Base-by-base conservation (phyloP, 2,113 vertebrate genomes). In the Melanocharis versteri region DNA sequence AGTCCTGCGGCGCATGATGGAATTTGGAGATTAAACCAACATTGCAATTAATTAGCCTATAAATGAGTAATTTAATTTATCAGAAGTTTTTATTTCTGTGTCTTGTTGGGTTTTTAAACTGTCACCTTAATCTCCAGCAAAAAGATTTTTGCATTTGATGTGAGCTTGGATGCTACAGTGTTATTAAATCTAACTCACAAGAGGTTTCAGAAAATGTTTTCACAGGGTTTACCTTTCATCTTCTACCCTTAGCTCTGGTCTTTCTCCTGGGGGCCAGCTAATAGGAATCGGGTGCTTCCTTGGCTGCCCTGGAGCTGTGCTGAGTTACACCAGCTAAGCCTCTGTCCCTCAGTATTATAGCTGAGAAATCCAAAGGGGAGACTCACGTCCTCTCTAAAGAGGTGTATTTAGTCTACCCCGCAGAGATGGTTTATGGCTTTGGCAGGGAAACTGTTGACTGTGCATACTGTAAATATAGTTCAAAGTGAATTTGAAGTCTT, bases 11-110 rank as follows among this genome's bases (percentile, higher is more conserved):
- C 90, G 87, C 48, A 13, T 80, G 81, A 87, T 71, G 73, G 96
- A 96, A 97, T 96, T 90, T 78, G 24, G 65, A 97, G 94, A 98
- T 98, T 96, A 97, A 98, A 96, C 85, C 97, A 97, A 97, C 39
- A 89, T 42, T 58, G 53, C 30, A 73, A 89, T 97, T 96, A 95
- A 96, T 95, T 97, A 92, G 70, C 92, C 42, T 54, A 54, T 96
- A 95, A 76, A 26, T 8, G 6, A 70, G 51, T 86, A 13, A 62
- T 70, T 92, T 87, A 42, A 66, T 39, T 82, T 73, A 62, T 89
- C 39, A 15, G 10, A 54, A 85, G 44, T 77, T 90, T 92, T 61
- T 45, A 64, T 94, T 96, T 87, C 48, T 95, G 31, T 66, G 65
- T 61, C 58, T 69, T 35, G 7, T 9, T 75, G n/a, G 5, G 37